phyloP scores from a whole-genome alignment of 2,797 vertebrate species.

The Ataeniobius toweri region DNA sequence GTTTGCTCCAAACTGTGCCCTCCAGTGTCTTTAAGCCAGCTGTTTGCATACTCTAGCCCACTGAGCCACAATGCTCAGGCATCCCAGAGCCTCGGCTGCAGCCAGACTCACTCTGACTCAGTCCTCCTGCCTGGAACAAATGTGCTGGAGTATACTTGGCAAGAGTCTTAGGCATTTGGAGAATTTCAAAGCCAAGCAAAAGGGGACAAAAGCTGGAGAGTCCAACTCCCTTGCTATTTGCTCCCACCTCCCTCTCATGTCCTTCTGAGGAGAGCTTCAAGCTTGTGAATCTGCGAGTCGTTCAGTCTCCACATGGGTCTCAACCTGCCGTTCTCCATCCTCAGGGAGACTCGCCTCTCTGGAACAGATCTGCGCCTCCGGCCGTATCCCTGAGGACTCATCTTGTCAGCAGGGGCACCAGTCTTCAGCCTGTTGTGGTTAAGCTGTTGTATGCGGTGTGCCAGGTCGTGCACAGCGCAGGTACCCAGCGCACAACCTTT shows the following conservation, averaged over 20 bases:
- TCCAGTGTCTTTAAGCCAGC: slow-evolving; percentile 77
- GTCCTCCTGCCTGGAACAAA: slow-evolving; percentile 71
- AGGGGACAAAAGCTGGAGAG: slow-evolving; percentile 40
- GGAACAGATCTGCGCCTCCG: slow-evolving; percentile 85
- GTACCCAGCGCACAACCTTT: slow-evolving; percentile 90
- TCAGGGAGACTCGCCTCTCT: slow-evolving; percentile 59
- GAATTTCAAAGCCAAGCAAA: slow-evolving; percentile 70
- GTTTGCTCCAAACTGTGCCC: slow-evolving; percentile 64
- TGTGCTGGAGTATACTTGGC: slow-evolving; percentile 74
- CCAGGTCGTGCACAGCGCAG: slow-evolving; percentile 90
- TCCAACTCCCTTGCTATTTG: slow-evolving; percentile 53
- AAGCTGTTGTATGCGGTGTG: slow-evolving; percentile 87
- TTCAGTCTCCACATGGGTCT: slow-evolving; percentile 72
- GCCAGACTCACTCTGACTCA: slow-evolving; percentile 64
- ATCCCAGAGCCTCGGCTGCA: slow-evolving; percentile 56
- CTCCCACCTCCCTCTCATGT: slow-evolving; percentile 69
- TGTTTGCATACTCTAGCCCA: slow-evolving; percentile 60
- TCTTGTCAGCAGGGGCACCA: slow-evolving; percentile 84
- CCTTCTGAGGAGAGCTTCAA: slow-evolving; percentile 73
- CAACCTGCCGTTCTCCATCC: slow-evolving; percentile 63
- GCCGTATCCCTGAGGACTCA: slow-evolving; percentile 92
- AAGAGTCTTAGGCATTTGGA: slow-evolving; percentile 70
- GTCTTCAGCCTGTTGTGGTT: slow-evolving; percentile 83
- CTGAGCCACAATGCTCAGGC: slow-evolving; percentile 52
- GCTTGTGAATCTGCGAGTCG: slow-evolving; percentile 74